Evolutionary conservation across 2,888 invertebrate species (phyloP).

Genomic region (Synergus japonicus): DNA sequence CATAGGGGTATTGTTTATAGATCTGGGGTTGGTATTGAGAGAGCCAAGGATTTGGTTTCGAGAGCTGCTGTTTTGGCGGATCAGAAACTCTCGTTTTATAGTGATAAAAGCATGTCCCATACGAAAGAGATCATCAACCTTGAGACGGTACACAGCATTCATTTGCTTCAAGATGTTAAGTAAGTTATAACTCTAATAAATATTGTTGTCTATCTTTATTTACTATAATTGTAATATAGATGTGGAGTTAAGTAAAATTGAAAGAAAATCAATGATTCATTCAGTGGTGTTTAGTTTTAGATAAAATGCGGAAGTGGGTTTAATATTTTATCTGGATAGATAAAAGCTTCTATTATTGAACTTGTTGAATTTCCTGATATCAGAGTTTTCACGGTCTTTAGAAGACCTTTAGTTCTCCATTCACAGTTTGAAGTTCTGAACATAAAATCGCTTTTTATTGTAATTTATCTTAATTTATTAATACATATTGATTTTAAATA

Average conservation of each 20-base stretch:
- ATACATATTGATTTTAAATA: too few relatives aligned
- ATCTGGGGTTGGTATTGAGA: conserved; percentile 73
- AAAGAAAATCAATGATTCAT: background rate
- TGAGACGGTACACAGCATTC: conserved; percentile 83
- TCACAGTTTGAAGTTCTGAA: background rate
- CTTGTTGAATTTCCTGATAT: conserved; percentile 32
- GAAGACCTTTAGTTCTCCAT: background rate
- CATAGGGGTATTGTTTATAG: conserved; percentile 82
- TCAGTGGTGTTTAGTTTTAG: background rate
- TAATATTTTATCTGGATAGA: conserved; percentile 66
- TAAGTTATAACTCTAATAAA: conserved; percentile 75
- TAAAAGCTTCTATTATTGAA: conserved; percentile 36
- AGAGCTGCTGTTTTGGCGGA: conserved; percentile 81
- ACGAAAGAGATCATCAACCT: conserved; percentile 85
- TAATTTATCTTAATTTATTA: background rate
- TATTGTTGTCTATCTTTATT: conserved; percentile 70
- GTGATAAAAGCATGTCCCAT: conserved; percentile 84
- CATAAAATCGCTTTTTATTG: background rate
- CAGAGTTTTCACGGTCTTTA: background rate
- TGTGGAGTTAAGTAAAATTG: background rate
- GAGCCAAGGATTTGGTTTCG: conserved; percentile 86
- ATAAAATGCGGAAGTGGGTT: conserved; percentile 28
- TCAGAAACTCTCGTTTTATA: conserved; percentile 85
- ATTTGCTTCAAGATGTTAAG: conserved; percentile 80
- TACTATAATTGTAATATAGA: background rate